Conservation (phyloP, 2,797 vertebrate species). For the Sebastes itinus region DNA sequence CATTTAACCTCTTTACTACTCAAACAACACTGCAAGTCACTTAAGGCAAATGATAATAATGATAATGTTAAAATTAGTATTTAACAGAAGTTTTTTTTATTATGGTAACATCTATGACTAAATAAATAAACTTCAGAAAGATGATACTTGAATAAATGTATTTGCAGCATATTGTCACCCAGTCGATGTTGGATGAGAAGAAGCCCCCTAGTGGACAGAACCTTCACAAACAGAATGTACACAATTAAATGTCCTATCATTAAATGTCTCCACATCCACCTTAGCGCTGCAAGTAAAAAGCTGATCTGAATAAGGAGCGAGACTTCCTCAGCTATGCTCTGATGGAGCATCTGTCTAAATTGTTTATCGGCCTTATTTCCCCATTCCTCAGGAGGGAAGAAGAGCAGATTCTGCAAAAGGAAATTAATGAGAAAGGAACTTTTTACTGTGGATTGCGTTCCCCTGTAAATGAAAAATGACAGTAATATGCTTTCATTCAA, state of each 20-base stretch:
- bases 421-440: conserved; percentile 52
- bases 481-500: conserved; percentile 63
- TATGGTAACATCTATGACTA: neutral
- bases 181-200: neutral
- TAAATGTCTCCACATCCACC: conserved; percentile 23
- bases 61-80: neutral
- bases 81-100: neutral
- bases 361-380: conserved; percentile 56
- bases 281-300: conserved; percentile 27
- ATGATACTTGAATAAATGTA: neutral
- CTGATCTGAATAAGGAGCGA: conserved; percentile 49
- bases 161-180: neutral
- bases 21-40: neutral
- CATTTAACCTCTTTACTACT: neutral
- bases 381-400: conserved; percentile 31
- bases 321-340: conserved; percentile 30
- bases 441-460: conserved; percentile 40
- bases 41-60: no score
- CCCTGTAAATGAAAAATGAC: conserved; percentile 60
- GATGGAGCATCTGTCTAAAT: conserved; percentile 59
- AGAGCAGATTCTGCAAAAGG: conserved; percentile 35
- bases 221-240: conserved; percentile 6
- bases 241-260: neutral
- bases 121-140: neutral
- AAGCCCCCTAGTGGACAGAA: conserved; percentile 31